Evolutionary conservation across 2,888 invertebrate species (phyloP).

Genomic region (Cancer borealis): DNA sequence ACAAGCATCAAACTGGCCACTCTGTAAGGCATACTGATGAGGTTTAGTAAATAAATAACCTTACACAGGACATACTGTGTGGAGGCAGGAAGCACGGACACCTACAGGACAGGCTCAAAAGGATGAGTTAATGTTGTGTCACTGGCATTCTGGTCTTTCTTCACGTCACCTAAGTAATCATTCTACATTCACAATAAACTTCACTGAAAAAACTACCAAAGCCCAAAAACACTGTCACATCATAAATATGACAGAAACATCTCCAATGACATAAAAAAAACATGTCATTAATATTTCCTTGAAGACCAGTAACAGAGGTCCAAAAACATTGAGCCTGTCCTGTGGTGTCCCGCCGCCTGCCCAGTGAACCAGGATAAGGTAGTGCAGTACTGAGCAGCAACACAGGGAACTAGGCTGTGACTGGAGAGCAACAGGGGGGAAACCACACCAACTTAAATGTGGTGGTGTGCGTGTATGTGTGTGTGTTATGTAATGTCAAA

Average conservation of each 20-base stretch:
- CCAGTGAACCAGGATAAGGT: constrained; percentile 30
- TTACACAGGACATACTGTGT: constrained; percentile 37
- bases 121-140: neutral
- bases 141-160: neutral
- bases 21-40: constrained; percentile 45
- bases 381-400: constrained; percentile 31
- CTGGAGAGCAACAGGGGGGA: neutral
- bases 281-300: neutral
- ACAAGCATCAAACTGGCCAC: constrained; percentile 38
- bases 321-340: neutral
- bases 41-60: constrained; percentile 31
- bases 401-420: neutral
- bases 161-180: neutral
- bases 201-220: too few species aligned
- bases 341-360: neutral
- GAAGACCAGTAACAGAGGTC: neutral
- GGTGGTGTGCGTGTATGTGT: neutral
- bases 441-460: neutral
- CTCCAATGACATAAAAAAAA: neutral
- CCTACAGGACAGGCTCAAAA: neutral
- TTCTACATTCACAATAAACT: neutral
- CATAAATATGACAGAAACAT: too few species aligned
- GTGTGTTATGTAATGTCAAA: neutral
- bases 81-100: neutral
- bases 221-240: too few species aligned